These are phyloP conservation scores for Drosophila pachea DNA, from an alignment of 1,140 invertebrate species.

Conservation along the genomic window DNA sequence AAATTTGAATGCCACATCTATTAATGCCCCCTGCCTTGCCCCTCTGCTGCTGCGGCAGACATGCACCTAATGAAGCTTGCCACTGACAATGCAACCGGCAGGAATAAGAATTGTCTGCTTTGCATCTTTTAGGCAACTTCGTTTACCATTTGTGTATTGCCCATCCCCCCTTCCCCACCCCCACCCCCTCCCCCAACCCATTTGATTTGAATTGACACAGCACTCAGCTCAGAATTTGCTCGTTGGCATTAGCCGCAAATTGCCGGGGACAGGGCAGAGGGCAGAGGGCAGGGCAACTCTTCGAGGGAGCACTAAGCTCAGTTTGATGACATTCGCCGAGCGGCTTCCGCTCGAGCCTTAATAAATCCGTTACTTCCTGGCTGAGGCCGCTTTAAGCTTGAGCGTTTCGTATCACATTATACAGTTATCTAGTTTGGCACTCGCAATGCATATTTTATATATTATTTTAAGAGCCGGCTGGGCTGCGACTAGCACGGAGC, in stretches of 20 bases:
- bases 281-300: neutral
- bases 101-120: conserved; percentile 30
- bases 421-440: conserved; percentile 48
- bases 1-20: conserved; percentile 40
- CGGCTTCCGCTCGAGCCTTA: too few relatives aligned
- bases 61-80: conserved; percentile 53
- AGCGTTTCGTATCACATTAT: conserved; percentile 47
- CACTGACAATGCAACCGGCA: conserved; percentile 33
- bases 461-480: conserved; percentile 32
- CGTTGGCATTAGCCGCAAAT: conserved; percentile 15
- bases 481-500: too few relatives aligned
- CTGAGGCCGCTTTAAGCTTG: too few relatives aligned
- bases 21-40: conserved; percentile 21
- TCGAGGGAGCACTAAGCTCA: neutral
- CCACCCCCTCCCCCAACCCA: conserved; percentile 23
- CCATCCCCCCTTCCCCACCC: conserved; percentile 28
- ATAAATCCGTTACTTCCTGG: conserved; percentile 6
- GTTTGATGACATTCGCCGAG: too few relatives aligned
- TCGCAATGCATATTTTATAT: conserved; percentile 50
- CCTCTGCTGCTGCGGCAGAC: neutral
- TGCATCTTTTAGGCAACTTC: conserved; percentile 38
- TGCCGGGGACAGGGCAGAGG: neutral
- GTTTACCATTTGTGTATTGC: conserved; percentile 39
- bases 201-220: conserved; percentile 36
- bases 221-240: conserved; percentile 14